Conservation (phyloP, 2,113 vertebrate species). For the Aleadryas rufinucha region DNA sequence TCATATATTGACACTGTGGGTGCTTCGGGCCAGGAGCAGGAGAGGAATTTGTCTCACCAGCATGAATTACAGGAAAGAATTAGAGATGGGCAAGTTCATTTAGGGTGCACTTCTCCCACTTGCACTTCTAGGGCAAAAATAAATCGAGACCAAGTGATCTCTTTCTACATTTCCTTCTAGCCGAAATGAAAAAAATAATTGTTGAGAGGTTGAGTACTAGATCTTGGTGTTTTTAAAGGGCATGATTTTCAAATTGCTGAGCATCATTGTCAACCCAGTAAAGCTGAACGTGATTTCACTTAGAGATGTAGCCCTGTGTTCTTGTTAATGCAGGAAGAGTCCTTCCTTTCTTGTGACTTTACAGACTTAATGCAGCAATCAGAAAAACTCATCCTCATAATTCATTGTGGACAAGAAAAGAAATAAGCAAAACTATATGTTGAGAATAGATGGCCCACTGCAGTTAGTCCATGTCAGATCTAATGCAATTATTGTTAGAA, state of each 20-base stretch:
- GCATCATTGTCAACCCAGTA: not conserved
- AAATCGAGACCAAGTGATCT: not conserved
- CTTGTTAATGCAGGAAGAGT: not conserved
- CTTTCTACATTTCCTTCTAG: not conserved
- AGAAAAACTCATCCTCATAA: not conserved
- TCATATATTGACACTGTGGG: rapidly evolving
- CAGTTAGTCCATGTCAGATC: not conserved
- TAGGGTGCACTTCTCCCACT: not conserved
- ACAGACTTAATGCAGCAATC: not conserved
- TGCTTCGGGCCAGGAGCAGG: not conserved
- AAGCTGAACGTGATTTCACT: not conserved
- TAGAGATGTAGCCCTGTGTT: not conserved
- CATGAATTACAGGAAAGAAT: not conserved
- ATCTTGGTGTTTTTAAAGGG: not conserved
- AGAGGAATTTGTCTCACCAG: not conserved
- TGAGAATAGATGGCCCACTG: not conserved
- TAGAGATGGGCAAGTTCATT: not conserved
- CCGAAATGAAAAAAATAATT: not conserved
- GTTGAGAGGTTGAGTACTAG: not conserved
- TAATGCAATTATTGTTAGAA: not conserved
- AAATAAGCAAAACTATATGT: not conserved
- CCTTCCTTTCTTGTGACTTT: not conserved
- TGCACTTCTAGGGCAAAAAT: not conserved
- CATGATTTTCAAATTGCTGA: not conserved
- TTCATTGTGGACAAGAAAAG: not conserved